Percentiles rank a stretch among this genome's conserved stretches.
Evolutionary conservation across 2,113 vertebrate genomes (phyloP).

Genomic region (Lynx canadensis): DNA sequence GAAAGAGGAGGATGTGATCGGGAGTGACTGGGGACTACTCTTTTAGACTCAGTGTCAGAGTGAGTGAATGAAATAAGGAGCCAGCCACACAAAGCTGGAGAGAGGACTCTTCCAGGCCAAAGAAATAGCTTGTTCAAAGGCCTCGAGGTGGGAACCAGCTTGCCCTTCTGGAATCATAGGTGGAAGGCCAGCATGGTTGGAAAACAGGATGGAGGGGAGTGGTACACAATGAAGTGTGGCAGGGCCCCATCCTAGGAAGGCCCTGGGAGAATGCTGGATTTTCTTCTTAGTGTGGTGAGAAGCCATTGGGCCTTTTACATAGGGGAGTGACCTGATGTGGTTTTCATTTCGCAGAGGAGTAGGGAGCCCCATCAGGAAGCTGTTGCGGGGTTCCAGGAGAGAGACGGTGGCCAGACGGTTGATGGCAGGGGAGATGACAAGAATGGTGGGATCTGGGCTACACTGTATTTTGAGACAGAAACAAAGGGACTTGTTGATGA

Average conservation of each 20-base stretch:
- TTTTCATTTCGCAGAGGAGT: background rate
- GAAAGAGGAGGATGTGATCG: background rate
- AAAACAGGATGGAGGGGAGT: background rate
- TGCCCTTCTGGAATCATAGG: background rate
- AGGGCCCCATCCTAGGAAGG: background rate
- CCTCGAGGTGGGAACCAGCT: background rate
- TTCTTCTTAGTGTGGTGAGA: background rate
- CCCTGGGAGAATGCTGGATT: background rate
- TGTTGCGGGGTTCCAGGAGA: background rate
- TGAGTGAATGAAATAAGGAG: background rate
- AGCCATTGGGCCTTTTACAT: background rate
- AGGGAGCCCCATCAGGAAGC: background rate
- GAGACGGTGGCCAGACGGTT: background rate
- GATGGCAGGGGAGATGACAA: background rate
- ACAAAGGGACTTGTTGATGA: background rate
- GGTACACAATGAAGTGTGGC: background rate
- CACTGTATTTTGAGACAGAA: background rate
- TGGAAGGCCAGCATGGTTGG: background rate
- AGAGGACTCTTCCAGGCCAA: background rate
- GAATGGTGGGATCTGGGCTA: background rate
- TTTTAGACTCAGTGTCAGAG: background rate
- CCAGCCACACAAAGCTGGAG: background rate
- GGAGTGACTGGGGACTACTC: background rate
- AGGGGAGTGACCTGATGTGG: background rate
- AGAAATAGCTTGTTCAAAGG: background rate